phyloP scores from a whole-genome alignment of 2,888 invertebrate genomes.

The Cosmorhoe ocellata region DNA sequence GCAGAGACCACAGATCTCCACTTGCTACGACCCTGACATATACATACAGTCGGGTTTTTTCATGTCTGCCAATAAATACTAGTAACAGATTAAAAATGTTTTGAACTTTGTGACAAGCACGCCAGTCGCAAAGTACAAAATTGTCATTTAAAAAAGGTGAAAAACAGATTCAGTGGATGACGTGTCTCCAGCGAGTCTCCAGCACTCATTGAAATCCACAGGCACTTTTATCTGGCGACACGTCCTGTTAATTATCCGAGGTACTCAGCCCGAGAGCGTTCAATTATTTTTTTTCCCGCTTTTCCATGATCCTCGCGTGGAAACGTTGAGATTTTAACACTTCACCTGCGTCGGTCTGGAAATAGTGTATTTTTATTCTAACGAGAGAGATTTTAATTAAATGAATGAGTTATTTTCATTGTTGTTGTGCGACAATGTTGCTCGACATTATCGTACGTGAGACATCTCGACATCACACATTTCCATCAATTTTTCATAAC shows the following conservation, averaged over 20 bases:
- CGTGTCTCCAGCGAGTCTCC: conserved; percentile 59
- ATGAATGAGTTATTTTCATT: conserved; percentile 67
- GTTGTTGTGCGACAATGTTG: conserved; percentile 41
- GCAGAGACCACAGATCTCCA: no score
- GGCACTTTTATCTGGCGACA: conserved; percentile 78
- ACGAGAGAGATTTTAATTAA: conserved; percentile 73
- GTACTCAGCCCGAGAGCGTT: conserved; percentile 73
- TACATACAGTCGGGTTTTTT: no score
- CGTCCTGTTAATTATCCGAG: conserved; percentile 81
- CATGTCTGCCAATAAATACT: no score
- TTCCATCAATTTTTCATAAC: conserved; percentile 45
- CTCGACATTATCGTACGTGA: conserved; percentile 44
- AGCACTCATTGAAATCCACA: conserved; percentile 71
- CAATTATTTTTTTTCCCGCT: conserved; percentile 75
- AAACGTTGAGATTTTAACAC: conserved; percentile 81
- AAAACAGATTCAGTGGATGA: conserved; percentile 51
- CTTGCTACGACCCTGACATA: no score
- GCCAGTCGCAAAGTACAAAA: conserved; percentile 63
- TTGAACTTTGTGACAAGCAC: conserved; percentile 46
- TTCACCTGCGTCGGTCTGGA: conserved; percentile 75
- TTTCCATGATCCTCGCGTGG: conserved; percentile 74
- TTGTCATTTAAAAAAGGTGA: conserved; percentile 66
- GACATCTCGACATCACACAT: no score
- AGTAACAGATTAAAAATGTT: conserved; percentile 20
- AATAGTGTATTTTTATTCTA: conserved; percentile 68